Evolutionary conservation across 2,888 invertebrate species (phyloP).

Genomic region (Lasioglossum morio): DNA sequence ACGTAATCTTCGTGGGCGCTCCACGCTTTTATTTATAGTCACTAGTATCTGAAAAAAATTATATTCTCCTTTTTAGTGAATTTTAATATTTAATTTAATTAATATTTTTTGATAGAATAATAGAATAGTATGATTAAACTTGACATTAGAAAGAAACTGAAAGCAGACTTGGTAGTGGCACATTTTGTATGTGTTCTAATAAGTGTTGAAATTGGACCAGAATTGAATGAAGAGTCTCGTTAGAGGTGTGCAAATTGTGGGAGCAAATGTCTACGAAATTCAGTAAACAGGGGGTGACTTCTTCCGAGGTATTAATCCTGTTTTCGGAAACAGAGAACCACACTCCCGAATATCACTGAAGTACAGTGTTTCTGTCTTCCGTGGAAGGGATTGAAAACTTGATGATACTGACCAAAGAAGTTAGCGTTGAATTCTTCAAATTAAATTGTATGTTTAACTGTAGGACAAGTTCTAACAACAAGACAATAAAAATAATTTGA

Average conservation of each 20-base stretch:
- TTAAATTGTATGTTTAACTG: not conserved
- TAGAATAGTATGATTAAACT: too few relatives aligned
- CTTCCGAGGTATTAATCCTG: conserved; percentile 52
- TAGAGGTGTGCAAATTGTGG: not conserved
- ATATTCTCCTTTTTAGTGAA: too few relatives aligned
- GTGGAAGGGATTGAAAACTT: conserved; percentile 1
- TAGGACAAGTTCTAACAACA: not conserved
- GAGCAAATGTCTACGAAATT: not conserved
- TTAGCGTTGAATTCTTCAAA: not conserved
- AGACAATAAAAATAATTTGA: not conserved
- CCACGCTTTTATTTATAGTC: too few relatives aligned
- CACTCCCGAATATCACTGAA: conserved; percentile 44
- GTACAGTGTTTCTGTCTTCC: conserved; percentile 21
- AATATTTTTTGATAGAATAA: too few relatives aligned
- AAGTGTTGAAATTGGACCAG: too few relatives aligned
- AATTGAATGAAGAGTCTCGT: not conserved
- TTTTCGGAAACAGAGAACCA: conserved; percentile 62
- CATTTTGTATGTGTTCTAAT: not conserved
- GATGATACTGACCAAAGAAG: not conserved
- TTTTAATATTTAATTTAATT: too few relatives aligned
- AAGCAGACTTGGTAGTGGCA: not conserved
- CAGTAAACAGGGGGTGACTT: conserved; percentile 12
- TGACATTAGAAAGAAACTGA: too few relatives aligned
- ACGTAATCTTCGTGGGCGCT: too few relatives aligned
- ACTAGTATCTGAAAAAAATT: too few relatives aligned